Evolutionary conservation across 2,797 vertebrate genomes (phyloP).

Genomic region (Threskiornis aethiopicus): DNA sequence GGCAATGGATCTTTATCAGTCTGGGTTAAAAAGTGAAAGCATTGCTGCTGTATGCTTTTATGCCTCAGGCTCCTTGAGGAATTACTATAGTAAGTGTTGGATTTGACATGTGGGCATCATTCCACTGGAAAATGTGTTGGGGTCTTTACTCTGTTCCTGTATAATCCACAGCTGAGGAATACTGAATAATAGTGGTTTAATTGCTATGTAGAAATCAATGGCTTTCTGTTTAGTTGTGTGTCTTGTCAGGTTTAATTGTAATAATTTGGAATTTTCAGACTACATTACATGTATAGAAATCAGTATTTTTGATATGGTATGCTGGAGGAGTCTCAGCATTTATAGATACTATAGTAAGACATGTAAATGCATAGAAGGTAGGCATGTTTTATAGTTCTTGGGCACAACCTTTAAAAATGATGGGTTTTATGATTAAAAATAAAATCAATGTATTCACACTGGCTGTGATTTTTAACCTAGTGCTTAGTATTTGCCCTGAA

Average conservation of each 20-base stretch:
- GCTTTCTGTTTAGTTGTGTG: neutral
- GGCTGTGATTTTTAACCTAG: neutral
- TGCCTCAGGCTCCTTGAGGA: neutral
- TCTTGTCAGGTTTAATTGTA: neutral
- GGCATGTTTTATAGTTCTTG: neutral
- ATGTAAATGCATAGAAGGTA: neutral
- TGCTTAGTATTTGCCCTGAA: neutral
- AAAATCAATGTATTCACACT: neutral
- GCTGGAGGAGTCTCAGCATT: neutral
- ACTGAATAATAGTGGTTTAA: neutral
- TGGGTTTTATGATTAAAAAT: neutral
- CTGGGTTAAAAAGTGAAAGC: neutral
- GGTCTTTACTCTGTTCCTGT: neutral
- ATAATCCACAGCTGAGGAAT: neutral
- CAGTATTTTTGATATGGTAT: rapidly evolving
- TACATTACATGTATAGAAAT: rapidly evolving
- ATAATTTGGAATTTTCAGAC: neutral
- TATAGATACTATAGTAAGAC: neutral
- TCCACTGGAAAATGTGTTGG: neutral
- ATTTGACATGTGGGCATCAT: neutral
- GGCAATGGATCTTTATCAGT: neutral
- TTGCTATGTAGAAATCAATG: neutral
- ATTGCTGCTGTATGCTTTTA: neutral
- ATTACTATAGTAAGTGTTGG: neutral
- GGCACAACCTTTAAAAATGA: neutral